Base-by-base conservation (phyloP, 2,888 invertebrate species). In the Abrostola triplasia region DNA sequence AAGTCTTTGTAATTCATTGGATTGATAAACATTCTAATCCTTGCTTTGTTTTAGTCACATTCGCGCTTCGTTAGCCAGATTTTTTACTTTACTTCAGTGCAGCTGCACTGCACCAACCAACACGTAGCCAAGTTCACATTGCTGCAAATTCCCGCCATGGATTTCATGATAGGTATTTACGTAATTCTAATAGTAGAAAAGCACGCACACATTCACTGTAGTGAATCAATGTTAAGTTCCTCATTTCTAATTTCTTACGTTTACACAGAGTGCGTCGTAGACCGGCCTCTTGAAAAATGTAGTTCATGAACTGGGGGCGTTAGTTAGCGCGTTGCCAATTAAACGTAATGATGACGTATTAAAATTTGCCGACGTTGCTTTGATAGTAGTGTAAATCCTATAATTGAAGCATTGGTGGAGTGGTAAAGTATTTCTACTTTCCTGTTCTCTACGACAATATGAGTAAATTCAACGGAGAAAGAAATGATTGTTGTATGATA, bases 261-360 rank as follows among this genome's bases (percentile, higher is more conserved):
- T 63, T 61, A 60, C 52, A 50, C 47, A 53, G 60, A 53, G 60
- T 60, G 62, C 64, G 64, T 69, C 6, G 59, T 52, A 55, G 59
- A 55, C 64, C 61, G 61, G 61, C 70, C 73, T 72, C 61, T 68
- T 61, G 48, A 60, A 68, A 61, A 72, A 65, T 72, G 58, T 67
- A 50, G 59, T 61, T 54, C 57, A 54, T 60, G 55, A 51, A 59
- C 49, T 57, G 61, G 37, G 42, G 52, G 64, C 71, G 64, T 66
- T 59, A 8, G 52, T 56, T 42, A 71, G 52, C 62, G 64, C 51
- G 57, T 61, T 63, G 70, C 59, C 66, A 75, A 70, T 80, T 65
- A 67, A 51, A 72, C 66, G 68, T 69, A 73, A 70, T 64, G 35
- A 58, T 79, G 80, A 77, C 80, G 73, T 79, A 36, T 58, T 12